These are phyloP conservation scores for Toxonevra muliebris DNA, from an alignment of 2,888 invertebrate genomes.

Conservation along the genomic window DNA sequence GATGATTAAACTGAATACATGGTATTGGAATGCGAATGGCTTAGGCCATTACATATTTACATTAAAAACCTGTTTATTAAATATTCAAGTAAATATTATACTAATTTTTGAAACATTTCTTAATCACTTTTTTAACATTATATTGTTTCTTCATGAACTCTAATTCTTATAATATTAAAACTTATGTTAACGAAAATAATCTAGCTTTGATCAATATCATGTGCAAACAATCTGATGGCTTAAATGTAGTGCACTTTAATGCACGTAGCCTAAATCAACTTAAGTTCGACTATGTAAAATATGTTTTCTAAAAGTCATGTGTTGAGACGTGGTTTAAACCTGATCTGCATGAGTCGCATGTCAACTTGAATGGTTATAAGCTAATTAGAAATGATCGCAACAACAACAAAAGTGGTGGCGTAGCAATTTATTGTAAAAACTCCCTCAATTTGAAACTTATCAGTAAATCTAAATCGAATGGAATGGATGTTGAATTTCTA, in stretches of 20 bases:
- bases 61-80: too few species aligned
- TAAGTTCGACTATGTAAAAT: constrained; percentile 15
- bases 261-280: constrained; percentile 17
- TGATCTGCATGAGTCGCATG: constrained; percentile 4
- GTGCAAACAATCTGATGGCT: constrained; percentile 13
- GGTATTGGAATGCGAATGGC: too few species aligned
- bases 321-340: constrained; percentile 21
- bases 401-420: constrained; percentile 17
- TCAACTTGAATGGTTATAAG: constrained; percentile 10
- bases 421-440: constrained; percentile 18
- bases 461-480: background rate
- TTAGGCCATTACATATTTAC: too few species aligned
- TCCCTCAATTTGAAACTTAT: constrained; percentile 3
- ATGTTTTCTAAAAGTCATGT: constrained; percentile 14
- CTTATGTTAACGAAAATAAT: constrained; percentile 12
- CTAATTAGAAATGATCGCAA: background rate
- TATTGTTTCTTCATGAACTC: too few species aligned
- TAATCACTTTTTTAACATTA: too few species aligned
- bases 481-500: constrained; percentile 15
- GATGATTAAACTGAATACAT: too few species aligned
- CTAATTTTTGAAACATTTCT: too few species aligned
- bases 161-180: too few species aligned
- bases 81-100: too few species aligned
- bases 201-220: constrained; percentile 14
- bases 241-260: constrained; percentile 24